Conservation (phyloP, 2,888 invertebrate species). For the Shargacucullia verbasci region DNA sequence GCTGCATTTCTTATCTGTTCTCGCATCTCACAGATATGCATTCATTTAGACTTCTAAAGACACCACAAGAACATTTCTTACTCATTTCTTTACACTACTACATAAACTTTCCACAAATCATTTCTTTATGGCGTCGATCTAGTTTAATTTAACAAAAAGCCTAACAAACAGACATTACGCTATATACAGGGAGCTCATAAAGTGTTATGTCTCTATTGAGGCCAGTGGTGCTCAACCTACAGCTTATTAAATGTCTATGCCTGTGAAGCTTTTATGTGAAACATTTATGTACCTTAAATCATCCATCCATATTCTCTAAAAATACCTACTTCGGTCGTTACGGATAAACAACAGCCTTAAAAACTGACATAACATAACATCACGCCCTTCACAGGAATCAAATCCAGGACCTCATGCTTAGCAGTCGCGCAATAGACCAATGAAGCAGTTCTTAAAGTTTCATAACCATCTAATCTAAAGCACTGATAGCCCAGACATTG, state of each 20-base stretch:
- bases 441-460: too few relatives aligned
- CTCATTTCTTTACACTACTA: slow-evolving; percentile 14
- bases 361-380: too few relatives aligned
- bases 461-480: too few relatives aligned
- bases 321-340: too few relatives aligned
- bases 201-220: slow-evolving; percentile 49
- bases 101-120: slow-evolving; percentile 39
- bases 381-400: too few relatives aligned
- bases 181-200: slow-evolving; percentile 29
- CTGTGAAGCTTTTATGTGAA: background rate
- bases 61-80: slow-evolving; percentile 8
- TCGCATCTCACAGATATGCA: slow-evolving; percentile 4
- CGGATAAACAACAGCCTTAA: too few relatives aligned
- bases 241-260: background rate
- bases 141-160: slow-evolving; percentile 46
- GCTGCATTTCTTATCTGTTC: too few relatives aligned
- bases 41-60: background rate
- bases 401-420: too few relatives aligned
- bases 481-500: too few relatives aligned
- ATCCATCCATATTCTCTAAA: too few relatives aligned
- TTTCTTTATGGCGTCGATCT: slow-evolving; percentile 30
- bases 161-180: slow-evolving; percentile 41
- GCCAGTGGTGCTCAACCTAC: slow-evolving; percentile 28
- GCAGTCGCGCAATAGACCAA: too few relatives aligned
- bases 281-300: background rate